Base-by-base conservation (phyloP, 1,140 invertebrate genomes). In the Drosophila santomea region DNA sequence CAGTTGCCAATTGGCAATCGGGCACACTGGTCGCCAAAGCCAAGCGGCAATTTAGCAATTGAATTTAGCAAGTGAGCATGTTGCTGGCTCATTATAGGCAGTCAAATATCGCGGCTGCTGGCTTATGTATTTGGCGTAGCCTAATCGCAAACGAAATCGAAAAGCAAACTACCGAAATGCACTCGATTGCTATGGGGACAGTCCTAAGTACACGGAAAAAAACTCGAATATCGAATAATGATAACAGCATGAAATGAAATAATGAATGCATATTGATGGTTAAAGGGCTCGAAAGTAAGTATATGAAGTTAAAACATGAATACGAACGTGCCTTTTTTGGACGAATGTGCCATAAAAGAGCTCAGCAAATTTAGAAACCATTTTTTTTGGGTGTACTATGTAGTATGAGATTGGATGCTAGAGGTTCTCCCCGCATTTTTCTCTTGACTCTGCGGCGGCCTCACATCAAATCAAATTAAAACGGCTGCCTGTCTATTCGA, bases 91-190 rank as follows among this genome's bases (percentile, higher is more conserved):
- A 75, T 75, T 75, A 75, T 55, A 50, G 67, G 44, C 68, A 41
- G 43, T 44, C 64, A 58, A 71, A 71, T 58, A 71, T 71, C 36
- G 62, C 35, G 23, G 58, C 28, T 61, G 56, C 36, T 28, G 38
- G 58, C 48, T 69, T 61, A 54, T 44, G 54, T 64, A 39, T 60
- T 75, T 69, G 50, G 67, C 43, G 63, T 67, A 15, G 48, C 48
- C 66, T 85, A 78, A 86, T 86, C 82, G 75, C 51, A 82, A 88
- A 86, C 68, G 69, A 85, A 86, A 86, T 86, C 81, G 73, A 77
- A 83, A 69, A 78, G 54, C 58, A 43, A 67, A 64, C 55, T 50
- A 41, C 59, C 50, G 50, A 52, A 48, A 64, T 55, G 54, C 43
- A 48, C 47, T 48, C 44, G n/a, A 15, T 66, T 45, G 55, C 32